phyloP scores from a whole-genome alignment of 1,140 invertebrate genomes.

The Cydia pomonella region DNA sequence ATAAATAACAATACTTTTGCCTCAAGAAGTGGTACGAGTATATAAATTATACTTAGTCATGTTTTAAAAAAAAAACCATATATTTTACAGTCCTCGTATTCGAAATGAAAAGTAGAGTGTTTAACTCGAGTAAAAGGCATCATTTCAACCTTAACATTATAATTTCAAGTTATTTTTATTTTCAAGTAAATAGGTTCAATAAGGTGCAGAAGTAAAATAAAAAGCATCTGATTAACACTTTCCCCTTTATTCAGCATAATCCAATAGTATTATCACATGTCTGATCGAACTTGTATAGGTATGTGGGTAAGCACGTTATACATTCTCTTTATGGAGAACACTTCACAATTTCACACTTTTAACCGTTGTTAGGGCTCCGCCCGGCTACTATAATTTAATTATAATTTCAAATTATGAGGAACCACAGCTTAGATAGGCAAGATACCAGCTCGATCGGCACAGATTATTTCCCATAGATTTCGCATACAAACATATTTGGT shows the following conservation, averaged over 20 bases:
- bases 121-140: too few relatives aligned
- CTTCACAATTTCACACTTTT: not conserved
- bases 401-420: not conserved
- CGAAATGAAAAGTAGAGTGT: too few relatives aligned
- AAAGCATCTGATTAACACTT: constrained; percentile 60
- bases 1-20: too few relatives aligned
- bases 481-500: not conserved
- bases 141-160: too few relatives aligned
- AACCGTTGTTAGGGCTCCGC: not conserved
- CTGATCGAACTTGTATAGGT: constrained; percentile 66
- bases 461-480: not conserved
- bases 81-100: too few relatives aligned
- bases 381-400: not conserved
- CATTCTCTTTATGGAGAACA: constrained; percentile 47
- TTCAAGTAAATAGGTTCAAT: not conserved
- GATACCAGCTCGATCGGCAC: not conserved
- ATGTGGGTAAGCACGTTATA: constrained; percentile 69
- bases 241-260: constrained; percentile 74
- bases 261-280: constrained; percentile 75
- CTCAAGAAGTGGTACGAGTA: too few relatives aligned
- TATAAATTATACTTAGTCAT: too few relatives aligned
- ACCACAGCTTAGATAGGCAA: not conserved
- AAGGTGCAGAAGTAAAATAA: constrained; percentile 40
- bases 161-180: too few relatives aligned
- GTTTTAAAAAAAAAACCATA: too few relatives aligned